Conservation (phyloP, 2,888 invertebrate genomes). For the Trichogramma dendrolimi region DNA sequence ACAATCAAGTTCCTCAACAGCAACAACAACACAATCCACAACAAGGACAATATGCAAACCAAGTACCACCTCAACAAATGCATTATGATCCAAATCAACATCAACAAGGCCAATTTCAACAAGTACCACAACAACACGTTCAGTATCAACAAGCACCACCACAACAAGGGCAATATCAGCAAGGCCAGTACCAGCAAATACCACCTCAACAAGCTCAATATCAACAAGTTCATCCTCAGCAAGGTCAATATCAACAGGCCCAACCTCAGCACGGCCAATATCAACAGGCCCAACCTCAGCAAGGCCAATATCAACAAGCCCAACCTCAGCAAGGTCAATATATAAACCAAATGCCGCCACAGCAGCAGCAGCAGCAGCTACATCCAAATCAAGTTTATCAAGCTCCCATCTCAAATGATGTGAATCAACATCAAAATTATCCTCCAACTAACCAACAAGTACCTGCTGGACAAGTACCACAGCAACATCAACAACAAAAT, state of each 20-base stretch:
- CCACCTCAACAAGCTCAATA: slow-evolving; percentile 27
- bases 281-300: slow-evolving; percentile 35
- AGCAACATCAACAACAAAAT: slow-evolving; percentile 7
- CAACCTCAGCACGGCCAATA: slow-evolving; percentile 34
- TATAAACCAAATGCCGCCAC: slow-evolving; percentile 25
- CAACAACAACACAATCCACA: slow-evolving; percentile 32
- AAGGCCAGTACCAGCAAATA: slow-evolving; percentile 27
- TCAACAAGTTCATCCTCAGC: slow-evolving; percentile 30
- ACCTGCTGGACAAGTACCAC: not conserved
- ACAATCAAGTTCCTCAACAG: slow-evolving; percentile 31
- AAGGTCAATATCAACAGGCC: slow-evolving; percentile 29
- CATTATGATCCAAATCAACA: slow-evolving; percentile 31
- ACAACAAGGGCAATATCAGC: slow-evolving; percentile 22
- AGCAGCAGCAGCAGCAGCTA: slow-evolving; percentile 25
- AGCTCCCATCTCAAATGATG: no score
- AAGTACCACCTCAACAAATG: slow-evolving; percentile 30
- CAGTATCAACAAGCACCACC: slow-evolving; percentile 23
- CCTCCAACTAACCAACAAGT: not conserved
- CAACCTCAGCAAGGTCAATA: slow-evolving; percentile 32
- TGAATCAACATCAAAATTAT: no score
- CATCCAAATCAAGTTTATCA: not conserved
- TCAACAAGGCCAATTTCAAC: slow-evolving; percentile 34
- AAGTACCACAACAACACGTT: slow-evolving; percentile 25
- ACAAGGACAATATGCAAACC: slow-evolving; percentile 30
- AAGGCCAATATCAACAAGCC: slow-evolving; percentile 36